Evolutionary conservation across 1,140 invertebrate species (phyloP).

Genomic region (Asbolus verrucosus): DNA sequence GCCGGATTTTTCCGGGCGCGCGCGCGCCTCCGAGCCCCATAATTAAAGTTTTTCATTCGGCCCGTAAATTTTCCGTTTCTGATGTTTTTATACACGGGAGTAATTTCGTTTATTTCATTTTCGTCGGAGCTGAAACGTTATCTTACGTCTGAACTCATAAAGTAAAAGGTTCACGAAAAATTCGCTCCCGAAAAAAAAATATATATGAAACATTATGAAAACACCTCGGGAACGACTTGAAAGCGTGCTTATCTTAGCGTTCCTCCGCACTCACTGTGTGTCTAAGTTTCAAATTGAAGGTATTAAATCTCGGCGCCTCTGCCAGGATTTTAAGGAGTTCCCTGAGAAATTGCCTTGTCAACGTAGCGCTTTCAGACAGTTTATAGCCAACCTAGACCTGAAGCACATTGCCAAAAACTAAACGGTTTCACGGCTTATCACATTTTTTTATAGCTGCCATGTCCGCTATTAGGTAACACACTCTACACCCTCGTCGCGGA

Average conservation of each 20-base stretch:
- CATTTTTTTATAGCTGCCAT: conserved; percentile 20
- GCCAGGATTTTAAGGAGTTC: conserved; percentile 48
- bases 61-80: background rate
- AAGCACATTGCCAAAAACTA: conserved; percentile 37
- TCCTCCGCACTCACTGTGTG: conserved; percentile 46
- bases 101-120: conserved; percentile 33
- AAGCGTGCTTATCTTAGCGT: conserved; percentile 45
- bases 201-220: conserved; percentile 46
- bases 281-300: conserved; percentile 50
- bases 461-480: conserved; percentile 23
- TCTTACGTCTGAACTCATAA: conserved; percentile 20
- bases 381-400: conserved; percentile 43
- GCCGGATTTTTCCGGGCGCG: too few species aligned
- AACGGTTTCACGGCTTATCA: conserved; percentile 33
- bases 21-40: background rate
- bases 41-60: background rate
- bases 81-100: conserved; percentile 2
- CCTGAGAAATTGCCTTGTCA: conserved; percentile 53
- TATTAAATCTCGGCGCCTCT: conserved; percentile 50
- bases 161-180: conserved; percentile 33
- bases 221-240: conserved; percentile 39
- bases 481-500: background rate
- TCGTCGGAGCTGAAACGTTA: background rate
- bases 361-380: conserved; percentile 38
- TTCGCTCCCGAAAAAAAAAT: conserved; percentile 22